Evolutionary conservation across 2,797 vertebrate species (phyloP), one percentile per base, ranked within the genome.

Genomic region (Apogon hyalosoma): DNA sequence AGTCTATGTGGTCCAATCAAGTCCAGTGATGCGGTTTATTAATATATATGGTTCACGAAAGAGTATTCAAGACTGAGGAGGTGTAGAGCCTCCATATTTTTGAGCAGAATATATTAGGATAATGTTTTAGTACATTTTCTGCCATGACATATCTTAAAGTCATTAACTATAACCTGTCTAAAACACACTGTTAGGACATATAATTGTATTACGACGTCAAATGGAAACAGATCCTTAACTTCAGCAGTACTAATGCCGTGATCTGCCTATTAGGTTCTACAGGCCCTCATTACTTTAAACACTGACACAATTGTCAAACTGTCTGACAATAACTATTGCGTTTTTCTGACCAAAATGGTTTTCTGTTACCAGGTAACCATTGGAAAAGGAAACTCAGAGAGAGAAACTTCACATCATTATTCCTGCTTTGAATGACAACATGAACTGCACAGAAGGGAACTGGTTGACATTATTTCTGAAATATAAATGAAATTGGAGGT

Each of bases 331-430:
- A 11, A 41, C 8, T 38, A 28, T 15, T 14, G n/a, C 1, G 19
- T 56, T 38, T 41, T 70, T 24, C 24, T 43, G n/a, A 36, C 14
- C 10, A 49, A 60, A 52, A 15, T 1, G 0, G 19, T 33, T 57
- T 46, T 64, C 15, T 33, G 43, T 39, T 16, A 15, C 13, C 10
- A 18, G 16, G 69, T 53, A 53, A 56, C 11, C 8, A 19, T 15
- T 40, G 33, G 13, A 48, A 47, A 21, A 63, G 21, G 15, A n/a
- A 39, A 16, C 15, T 46, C 41, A 24, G 11, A 57, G 54, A 51
- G 52, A 11, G 46, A 39, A 45, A 46, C 11, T 65, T 66, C 28
- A 57, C 39, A 67, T 69, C 16, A 46, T 60, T 65, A 69, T 56
- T 41, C 15, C 45, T 58, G 3, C 43, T 39, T 58, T 58, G 7